Evolutionary conservation across 2,113 vertebrate genomes (phyloP).

Genomic region (Chauna torquata): DNA sequence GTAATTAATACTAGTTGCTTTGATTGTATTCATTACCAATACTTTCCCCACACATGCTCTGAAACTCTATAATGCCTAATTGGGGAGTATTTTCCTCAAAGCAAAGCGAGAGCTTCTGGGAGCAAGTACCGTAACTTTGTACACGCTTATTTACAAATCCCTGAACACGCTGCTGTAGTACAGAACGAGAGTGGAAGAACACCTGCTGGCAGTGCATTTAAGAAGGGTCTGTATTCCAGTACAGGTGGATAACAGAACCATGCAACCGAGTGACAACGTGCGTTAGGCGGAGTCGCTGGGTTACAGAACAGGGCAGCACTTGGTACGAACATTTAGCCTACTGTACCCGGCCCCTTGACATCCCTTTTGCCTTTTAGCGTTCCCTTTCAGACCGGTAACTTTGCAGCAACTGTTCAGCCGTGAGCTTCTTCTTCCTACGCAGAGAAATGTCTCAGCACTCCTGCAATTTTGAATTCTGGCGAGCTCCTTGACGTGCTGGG

Average conservation of each 20-base stretch:
- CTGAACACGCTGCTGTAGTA: background rate
- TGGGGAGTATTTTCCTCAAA: background rate
- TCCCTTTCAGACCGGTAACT: background rate
- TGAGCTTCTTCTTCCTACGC: no score
- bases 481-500: background rate
- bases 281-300: rapidly evolving
- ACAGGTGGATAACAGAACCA: rapidly evolving
- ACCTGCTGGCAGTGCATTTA: background rate
- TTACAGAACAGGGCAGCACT: background rate
- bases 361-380: background rate
- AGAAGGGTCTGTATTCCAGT: no score
- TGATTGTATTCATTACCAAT: background rate
- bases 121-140: background rate
- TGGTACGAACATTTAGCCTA: rapidly evolving
- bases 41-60: no score
- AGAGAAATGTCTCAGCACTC: no score
- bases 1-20: background rate
- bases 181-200: background rate
- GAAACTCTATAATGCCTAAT: background rate
- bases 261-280: rapidly evolving
- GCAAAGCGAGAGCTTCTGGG: background rate
- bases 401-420: background rate
- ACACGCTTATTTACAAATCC: background rate
- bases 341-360: background rate
- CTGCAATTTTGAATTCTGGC: no score